Percentiles rank a stretch among this genome's conserved stretches.
Evolutionary conservation across 2,113 vertebrate species (phyloP).

Genomic region (Bostrychus sinensis): DNA sequence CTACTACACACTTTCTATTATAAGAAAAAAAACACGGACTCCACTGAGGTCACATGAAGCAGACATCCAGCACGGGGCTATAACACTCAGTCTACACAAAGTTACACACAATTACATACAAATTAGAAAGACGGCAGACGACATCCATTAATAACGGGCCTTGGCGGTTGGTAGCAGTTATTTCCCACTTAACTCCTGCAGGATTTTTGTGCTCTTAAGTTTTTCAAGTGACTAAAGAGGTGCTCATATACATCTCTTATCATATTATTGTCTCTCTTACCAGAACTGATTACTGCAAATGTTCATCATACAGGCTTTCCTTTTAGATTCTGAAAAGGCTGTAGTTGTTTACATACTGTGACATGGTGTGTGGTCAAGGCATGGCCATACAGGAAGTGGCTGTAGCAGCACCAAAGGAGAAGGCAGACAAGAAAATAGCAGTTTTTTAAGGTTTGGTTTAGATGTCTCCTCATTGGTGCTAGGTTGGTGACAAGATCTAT

Average conservation of each 20-base stretch:
- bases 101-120: slow-evolving; percentile 27
- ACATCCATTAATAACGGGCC: slow-evolving; percentile 63
- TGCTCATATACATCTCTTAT: not conserved
- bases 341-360: slow-evolving; percentile 44
- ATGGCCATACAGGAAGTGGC: slow-evolving; percentile 1
- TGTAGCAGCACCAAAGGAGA: slow-evolving; percentile 56
- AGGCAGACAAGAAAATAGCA: slow-evolving; percentile 56
- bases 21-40: no score
- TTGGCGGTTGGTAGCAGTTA: slow-evolving; percentile 52
- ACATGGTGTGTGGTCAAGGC: slow-evolving; percentile 43
- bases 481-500: slow-evolving; percentile 49
- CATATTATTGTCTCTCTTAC: not conserved
- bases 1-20: slow-evolving; percentile 28
- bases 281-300: not conserved
- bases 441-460: slow-evolving; percentile 44
- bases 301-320: slow-evolving; percentile 14
- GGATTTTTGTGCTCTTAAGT: slow-evolving; percentile 66
- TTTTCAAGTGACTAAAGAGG: slow-evolving; percentile 28
- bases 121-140: slow-evolving; percentile 22
- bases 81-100: slow-evolving; percentile 21
- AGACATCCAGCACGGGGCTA: slow-evolving; percentile 10
- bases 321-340: slow-evolving; percentile 47
- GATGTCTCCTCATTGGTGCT: slow-evolving; percentile 44
- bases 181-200: not conserved
- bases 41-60: slow-evolving; percentile 29